Base-by-base conservation (phyloP, 2,888 invertebrate species). In the Amphipoea oculea region DNA sequence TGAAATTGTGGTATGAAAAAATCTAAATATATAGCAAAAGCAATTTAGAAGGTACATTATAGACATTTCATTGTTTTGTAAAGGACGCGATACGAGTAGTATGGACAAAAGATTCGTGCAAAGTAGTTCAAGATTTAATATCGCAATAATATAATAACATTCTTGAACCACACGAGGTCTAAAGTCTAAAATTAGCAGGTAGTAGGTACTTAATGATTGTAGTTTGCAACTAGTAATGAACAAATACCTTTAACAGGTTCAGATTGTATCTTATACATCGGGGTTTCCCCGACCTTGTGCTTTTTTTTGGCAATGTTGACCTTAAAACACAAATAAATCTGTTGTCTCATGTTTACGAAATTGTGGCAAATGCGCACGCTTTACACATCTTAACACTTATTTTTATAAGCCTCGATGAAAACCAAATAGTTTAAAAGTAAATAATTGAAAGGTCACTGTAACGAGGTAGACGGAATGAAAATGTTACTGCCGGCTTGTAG, bases 201-300 rank as follows among this genome's bases (percentile, higher is more conserved):
- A 40, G 51, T 17, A 45, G 23, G 20, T 65, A 42, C 40, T 36
- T 68, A 76, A 77, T 79, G 57, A 75, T 77, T 70, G 62, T 69
- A 29, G 65, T 45, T 80, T 74, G 77, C 77, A 78, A 54, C 79
- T 69, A 70, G 57, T 73, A 77, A 77, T 81, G 78, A 57, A 54
- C 66, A 87, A 84, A 83, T 81, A 82, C 72, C 71, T 78, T 78
- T 48, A 80, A 81, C 79, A 78, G 69, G 82, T 89, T 88, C 85
- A 85, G 82, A 89, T 79, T 85, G 89, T 83, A 79, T 73, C 79
- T 74, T 48, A 60, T 48, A 60, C n/a, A 42, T 67, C 73, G 88
- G 91, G 91, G 89, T 86, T 92, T 91, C 89, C 92, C 91, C 91
- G 82, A 83, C 91, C 92, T 92, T 90, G 91, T 69, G 48, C 29